Base-by-base conservation (phyloP, 2,797 vertebrate genomes). In the Gobio occitaniae region DNA sequence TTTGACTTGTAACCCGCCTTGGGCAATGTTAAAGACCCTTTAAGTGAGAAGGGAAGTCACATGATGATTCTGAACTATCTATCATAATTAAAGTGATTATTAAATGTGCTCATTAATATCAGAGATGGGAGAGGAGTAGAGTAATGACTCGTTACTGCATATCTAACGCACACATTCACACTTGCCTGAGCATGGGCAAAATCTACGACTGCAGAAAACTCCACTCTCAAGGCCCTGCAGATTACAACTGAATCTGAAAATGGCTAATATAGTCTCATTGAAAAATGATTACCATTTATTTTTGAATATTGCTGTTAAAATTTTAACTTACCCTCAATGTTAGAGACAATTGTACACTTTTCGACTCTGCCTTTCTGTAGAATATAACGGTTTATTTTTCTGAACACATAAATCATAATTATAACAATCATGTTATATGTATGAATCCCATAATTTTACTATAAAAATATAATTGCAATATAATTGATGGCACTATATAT, bases 31-130 rank as follows among this genome's bases (percentile, higher is more conserved):
- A 32, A 32, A 65, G 61, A 65, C 61, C 47, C 65, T 80, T 80
- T 13, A 13, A n/a, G 63, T 25, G 21, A 44, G 32, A 47, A 54
- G 32, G 29, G 25, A 65, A 32, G 61, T 16, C 61, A 29, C 12
- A 29, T 63, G 61, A 63, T 65, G 6, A 48, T 68, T 52, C 44
- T 68, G n/a, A 52, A 38, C 47, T 29, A 80, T 80, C 65, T 17
- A 36, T 82, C 80, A 71, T 6, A 61, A 82, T 61, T 71, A 61
- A 44, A 59, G 38, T 44, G 9, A 80, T 80, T 36, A 61, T 47
- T 59, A 71, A 47, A 56, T 56, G 52, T 11, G 38, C 6, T 15
- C 38, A 61, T 32, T 61, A 32, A 82, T 82, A 32, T 70, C 16
- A 59, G 52, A 54, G n/a, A 71, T 59, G 15, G 8, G 38, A 41